Evolutionary conservation across 2,113 vertebrate species (phyloP).

Genomic region (Alectura lathami): DNA sequence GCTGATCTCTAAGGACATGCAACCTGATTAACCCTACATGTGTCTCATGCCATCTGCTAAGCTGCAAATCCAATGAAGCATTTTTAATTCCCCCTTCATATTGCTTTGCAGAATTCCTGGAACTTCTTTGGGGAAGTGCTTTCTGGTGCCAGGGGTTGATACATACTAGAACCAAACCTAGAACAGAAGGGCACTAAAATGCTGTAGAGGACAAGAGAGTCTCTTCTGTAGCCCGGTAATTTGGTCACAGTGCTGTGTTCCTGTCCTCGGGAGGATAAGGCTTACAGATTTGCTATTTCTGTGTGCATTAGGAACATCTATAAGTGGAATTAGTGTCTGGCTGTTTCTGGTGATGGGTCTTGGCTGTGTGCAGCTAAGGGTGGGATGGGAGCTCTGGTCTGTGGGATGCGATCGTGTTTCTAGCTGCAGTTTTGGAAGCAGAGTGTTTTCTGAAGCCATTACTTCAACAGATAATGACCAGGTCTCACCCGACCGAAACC

Average conservation of each 20-base stretch:
- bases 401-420: neutral
- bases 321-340: neutral
- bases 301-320: fast-evolving
- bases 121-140: neutral
- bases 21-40: neutral
- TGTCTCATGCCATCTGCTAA: neutral
- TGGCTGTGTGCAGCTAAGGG: fast-evolving
- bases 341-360: neutral
- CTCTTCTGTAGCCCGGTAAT: neutral
- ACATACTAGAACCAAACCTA: neutral
- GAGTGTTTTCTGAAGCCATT: neutral
- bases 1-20: neutral
- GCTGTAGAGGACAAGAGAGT: neutral
- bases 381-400: neutral
- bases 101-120: neutral
- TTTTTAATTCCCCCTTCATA: neutral
- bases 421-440: neutral
- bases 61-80: neutral
- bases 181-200: neutral
- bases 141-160: neutral
- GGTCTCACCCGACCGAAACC: neutral
- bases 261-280: neutral
- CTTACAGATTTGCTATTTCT: neutral
- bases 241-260: neutral
- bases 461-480: neutral